Percentiles rank a stretch among this genome's conserved stretches.
Conservation (phyloP, 2,797 vertebrate species). For the Phrynocephalus vlangalii region DNA sequence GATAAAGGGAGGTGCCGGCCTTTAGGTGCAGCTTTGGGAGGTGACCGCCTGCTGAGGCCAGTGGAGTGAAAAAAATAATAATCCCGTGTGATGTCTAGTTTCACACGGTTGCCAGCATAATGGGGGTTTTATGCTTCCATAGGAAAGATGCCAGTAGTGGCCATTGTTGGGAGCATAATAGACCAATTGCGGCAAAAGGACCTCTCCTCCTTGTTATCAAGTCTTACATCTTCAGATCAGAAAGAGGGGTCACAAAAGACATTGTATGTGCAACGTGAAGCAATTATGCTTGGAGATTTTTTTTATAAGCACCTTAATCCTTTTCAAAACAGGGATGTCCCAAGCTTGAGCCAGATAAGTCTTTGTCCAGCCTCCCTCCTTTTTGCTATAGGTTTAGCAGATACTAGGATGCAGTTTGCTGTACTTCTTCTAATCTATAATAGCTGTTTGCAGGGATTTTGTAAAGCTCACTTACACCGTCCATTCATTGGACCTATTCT, state of each 20-base stretch:
- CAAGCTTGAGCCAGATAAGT: background rate
- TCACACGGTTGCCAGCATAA: background rate
- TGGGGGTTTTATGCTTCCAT: background rate
- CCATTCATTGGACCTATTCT: too few species aligned
- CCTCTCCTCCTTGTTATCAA: background rate
- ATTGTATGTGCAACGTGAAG: constrained; percentile 28
- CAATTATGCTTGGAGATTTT: background rate
- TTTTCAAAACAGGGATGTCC: constrained; percentile 9
- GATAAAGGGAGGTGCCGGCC: background rate
- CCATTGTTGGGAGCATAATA: constrained; percentile 16
- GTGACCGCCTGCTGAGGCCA: constrained; percentile 20
- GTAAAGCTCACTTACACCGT: background rate
- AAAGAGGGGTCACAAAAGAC: constrained; percentile 18
- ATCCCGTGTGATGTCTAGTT: background rate
- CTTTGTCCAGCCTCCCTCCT: background rate
- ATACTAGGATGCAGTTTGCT: background rate
- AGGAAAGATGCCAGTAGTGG: background rate
- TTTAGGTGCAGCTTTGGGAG: background rate
- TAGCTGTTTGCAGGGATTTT: background rate
- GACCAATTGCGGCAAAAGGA: constrained; percentile 3
- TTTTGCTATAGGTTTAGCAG: background rate
- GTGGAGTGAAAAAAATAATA: background rate
- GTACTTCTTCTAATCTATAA: background rate
- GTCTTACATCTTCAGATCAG: constrained; percentile 20
- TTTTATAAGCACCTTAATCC: background rate